Conservation (phyloP, 1,140 invertebrate species). For the Dinoponera quadriceps region DNA sequence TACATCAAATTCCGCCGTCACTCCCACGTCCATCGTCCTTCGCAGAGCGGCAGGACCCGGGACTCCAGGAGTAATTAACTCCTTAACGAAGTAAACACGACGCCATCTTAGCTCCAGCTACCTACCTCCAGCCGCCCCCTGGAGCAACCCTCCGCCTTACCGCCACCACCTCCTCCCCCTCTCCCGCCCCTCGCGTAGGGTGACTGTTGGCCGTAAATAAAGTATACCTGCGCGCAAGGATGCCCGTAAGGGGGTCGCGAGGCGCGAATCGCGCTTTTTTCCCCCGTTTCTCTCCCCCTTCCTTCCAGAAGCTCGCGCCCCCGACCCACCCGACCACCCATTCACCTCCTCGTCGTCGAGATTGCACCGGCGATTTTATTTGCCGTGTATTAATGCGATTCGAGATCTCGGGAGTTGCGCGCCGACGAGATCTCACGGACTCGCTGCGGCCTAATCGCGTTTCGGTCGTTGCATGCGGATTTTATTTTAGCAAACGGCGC, state of each 20-base stretch:
- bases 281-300: slow-evolving; percentile 46
- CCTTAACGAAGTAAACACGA: slow-evolving; percentile 85
- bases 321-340: slow-evolving; percentile 2
- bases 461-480: slow-evolving; percentile 39
- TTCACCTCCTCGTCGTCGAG: slow-evolving; percentile 36
- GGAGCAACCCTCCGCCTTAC: slow-evolving; percentile 37
- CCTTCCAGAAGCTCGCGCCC: background rate
- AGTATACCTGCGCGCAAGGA: slow-evolving; percentile 66
- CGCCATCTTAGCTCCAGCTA: slow-evolving; percentile 83
- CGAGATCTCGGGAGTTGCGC: slow-evolving; percentile 58
- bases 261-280: slow-evolving; percentile 71
- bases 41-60: slow-evolving; percentile 74
- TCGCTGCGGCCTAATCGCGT: slow-evolving; percentile 46
- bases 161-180: slow-evolving; percentile 37
- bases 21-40: slow-evolving; percentile 79
- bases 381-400: slow-evolving; percentile 78
- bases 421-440: slow-evolving; percentile 52
- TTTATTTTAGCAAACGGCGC: slow-evolving; percentile 46
- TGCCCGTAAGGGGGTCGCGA: slow-evolving; percentile 50
- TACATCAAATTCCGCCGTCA: slow-evolving; percentile 76
- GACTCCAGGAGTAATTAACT: slow-evolving; percentile 85
- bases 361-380: slow-evolving; percentile 77
- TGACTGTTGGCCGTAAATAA: slow-evolving; percentile 56
- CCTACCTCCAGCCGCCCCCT: slow-evolving; percentile 58
- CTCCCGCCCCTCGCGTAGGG: slow-evolving; percentile 3